Percentiles rank a stretch among this genome's conserved stretches.
These are phyloP conservation scores for Glaucopsyche alexis DNA, from an alignment of 2,888 invertebrate species.

Conservation along the genomic window DNA sequence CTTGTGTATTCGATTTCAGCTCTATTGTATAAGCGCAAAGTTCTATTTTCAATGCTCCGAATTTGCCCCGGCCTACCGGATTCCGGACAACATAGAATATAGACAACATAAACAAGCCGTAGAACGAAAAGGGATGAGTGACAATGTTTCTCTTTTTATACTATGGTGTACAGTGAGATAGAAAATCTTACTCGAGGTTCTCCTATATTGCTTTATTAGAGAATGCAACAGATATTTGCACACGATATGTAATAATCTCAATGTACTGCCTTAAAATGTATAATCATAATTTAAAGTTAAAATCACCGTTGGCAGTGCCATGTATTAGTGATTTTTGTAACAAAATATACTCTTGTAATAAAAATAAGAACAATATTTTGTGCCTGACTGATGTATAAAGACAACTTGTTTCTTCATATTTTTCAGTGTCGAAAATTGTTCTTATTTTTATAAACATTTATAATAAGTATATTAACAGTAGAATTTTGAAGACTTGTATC, in stretches of 20 bases:
- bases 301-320: background rate
- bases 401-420: background rate
- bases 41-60: too few species aligned
- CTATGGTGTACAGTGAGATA: background rate
- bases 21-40: too few species aligned
- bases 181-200: background rate
- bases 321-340: slow-evolving; percentile 16
- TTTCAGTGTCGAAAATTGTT: background rate
- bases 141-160: background rate
- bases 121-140: background rate
- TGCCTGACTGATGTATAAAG: background rate
- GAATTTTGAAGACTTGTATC: slow-evolving; percentile 56
- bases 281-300: slow-evolving; percentile 2
- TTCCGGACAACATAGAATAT: too few species aligned
- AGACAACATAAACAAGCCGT: too few species aligned
- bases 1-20: too few species aligned
- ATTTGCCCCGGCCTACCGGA: too few species aligned
- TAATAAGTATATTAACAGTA: slow-evolving; percentile 25
- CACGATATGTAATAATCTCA: slow-evolving; percentile 18
- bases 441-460: background rate
- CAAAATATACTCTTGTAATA: slow-evolving; percentile 17
- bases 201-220: slow-evolving; percentile 12
- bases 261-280: slow-evolving; percentile 19
- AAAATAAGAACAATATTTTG: slow-evolving; percentile 18
- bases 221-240: slow-evolving; percentile 9